Evolutionary conservation across 2,888 invertebrate species (phyloP), one percentile per base, ranked within the genome.

Genomic region (Cataglyphis altisquamis): DNA sequence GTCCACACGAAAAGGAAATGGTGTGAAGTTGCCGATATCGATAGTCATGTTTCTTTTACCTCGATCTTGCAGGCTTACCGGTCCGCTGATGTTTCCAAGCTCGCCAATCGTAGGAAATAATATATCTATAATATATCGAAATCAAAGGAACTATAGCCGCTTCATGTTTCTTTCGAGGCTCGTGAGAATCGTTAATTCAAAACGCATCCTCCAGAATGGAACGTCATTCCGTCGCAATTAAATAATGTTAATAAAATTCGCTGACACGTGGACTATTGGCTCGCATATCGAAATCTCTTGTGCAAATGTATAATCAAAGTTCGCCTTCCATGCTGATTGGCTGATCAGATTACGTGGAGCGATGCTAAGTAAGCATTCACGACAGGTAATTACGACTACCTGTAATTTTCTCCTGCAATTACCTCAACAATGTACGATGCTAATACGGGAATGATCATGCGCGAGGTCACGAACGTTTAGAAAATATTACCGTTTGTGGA

Each of bases 1-100:
- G 85, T 87, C 89, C 89, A 90, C 88, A 88, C 87, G 89, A 88
- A 89, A 85, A 64, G 90, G 90, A 90, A 90, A 89, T 88, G 88
- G 85, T 84, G 45, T 66, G 18, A 29, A 57, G 64, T 86, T 75
- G 82, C 86, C 86, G 83, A 88, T 89, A 89, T 91, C 87, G 90
- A 91, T 88, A 88, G 86, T 66, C 48, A 36, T 70, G 67, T 60
- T 72, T 57, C 74, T 63, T 70, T 67, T 74, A 73, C 68, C 36
- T 68, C 60, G n/a, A 4, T 48, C 52, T 64, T 18, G 3, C 32
- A 15, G 48, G 39, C 48, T 64, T 29, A 70, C 45, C 62, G 68
- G 60, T 62, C 80, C 74, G 87, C 85, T 86, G 85, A 85, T 86
- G 83, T 86, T 78, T 90, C 88, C 84, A 75, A 78, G 75, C 84